Conservation (phyloP, 1,140 invertebrate genomes). For the Sycobia sp. region DNA sequence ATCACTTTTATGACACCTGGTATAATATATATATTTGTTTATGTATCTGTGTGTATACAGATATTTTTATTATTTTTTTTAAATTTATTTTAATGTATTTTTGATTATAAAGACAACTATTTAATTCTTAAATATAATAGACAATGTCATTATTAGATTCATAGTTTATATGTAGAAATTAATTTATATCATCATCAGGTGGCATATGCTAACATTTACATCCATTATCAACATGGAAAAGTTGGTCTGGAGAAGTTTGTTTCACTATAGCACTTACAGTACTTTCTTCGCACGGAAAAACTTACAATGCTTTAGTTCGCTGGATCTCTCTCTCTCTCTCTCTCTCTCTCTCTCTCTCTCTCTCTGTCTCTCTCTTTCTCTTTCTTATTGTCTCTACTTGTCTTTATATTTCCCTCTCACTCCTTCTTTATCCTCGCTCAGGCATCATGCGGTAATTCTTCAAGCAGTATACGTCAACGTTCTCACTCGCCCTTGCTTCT, state of each 20-base stretch:
- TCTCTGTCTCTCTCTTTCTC: not conserved
- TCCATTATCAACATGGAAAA: not conserved
- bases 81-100: too few relatives aligned
- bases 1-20: too few relatives aligned
- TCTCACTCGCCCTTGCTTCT: not conserved
- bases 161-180: too few relatives aligned
- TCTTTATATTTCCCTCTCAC: not conserved
- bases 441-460: conserved; percentile 29
- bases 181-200: too few relatives aligned
- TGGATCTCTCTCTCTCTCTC: not conserved
- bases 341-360: not conserved
- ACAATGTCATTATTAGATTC: too few relatives aligned
- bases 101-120: too few relatives aligned
- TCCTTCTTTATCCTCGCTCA: conserved; percentile 37
- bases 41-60: too few relatives aligned
- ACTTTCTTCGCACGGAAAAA: conserved; percentile 7
- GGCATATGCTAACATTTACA: too few relatives aligned
- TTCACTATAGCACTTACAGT: conserved; percentile 3
- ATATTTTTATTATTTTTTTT: too few relatives aligned
- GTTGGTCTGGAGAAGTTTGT: not conserved
- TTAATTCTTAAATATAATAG: too few relatives aligned
- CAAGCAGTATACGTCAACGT: conserved; percentile 6
- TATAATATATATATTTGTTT: too few relatives aligned
- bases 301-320: too few relatives aligned
- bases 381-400: not conserved